phyloP scores from a whole-genome alignment of 2,797 vertebrate species.

The Smutsia temminckii region DNA sequence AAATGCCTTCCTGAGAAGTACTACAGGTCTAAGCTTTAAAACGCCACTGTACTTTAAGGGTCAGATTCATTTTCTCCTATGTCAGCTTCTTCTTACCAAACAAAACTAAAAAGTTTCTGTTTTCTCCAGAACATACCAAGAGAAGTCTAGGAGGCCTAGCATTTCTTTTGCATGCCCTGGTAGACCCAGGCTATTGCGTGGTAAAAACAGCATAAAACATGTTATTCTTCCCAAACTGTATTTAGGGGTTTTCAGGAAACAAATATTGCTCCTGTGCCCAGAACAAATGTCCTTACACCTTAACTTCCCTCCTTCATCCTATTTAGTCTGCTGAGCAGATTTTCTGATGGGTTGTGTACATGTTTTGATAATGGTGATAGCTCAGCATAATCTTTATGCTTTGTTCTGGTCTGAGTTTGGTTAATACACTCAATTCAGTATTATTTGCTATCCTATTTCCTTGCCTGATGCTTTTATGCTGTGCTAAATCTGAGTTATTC shows the following conservation, averaged over 20 bases:
- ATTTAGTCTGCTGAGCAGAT: neutral
- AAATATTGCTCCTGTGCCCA: neutral
- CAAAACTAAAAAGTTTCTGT: constrained; percentile 72
- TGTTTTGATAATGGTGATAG: constrained; percentile 38
- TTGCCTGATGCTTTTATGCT: constrained; percentile 31
- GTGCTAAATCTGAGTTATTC: constrained; percentile 8
- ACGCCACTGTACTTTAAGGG: constrained; percentile 70
- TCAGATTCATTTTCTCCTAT: constrained; percentile 73
- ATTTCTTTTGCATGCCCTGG: constrained; percentile 34
- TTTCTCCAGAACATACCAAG: constrained; percentile 76
- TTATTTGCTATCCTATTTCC: neutral
- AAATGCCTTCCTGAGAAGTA: constrained; percentile 77
- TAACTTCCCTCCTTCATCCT: constrained; percentile 21
- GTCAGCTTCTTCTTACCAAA: constrained; percentile 75
- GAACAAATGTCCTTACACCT: constrained; percentile 25
- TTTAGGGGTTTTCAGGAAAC: constrained; percentile 43
- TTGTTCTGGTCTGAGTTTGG: neutral
- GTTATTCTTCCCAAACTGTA: constrained; percentile 19
- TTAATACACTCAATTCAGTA: constrained; percentile 34
- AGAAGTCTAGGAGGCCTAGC: neutral
- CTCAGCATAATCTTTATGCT: neutral
- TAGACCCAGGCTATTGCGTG: constrained; percentile 23
- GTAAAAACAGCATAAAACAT: constrained; percentile 7
- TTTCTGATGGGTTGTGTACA: constrained; percentile 64
- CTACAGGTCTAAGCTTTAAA: constrained; percentile 76